Percentiles rank a stretch among this genome's conserved stretches.
These are phyloP conservation scores for Tenualosa thibaudeaui DNA, from an alignment of 2,797 vertebrate species.

Conservation along the genomic window DNA sequence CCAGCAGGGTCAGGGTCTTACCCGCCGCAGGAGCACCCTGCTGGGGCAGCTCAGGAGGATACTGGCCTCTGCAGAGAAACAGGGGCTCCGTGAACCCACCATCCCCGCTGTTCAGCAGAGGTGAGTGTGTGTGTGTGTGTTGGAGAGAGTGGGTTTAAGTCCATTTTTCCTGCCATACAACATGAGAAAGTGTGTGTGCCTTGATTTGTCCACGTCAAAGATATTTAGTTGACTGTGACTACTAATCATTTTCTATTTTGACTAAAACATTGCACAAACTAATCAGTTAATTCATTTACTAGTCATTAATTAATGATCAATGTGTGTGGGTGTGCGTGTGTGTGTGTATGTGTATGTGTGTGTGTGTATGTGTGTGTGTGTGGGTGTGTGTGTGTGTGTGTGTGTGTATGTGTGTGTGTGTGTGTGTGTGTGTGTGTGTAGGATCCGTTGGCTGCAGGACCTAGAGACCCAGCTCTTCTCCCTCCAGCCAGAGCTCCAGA, in stretches of 20 bases:
- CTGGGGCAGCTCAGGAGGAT: constrained; percentile 80
- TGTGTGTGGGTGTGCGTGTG: background rate
- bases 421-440: constrained; percentile 54
- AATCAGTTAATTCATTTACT: too few species aligned
- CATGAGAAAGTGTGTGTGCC: too few species aligned
- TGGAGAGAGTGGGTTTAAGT: background rate
- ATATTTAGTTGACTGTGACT: too few species aligned
- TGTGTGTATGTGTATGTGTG: constrained; percentile 23
- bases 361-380: constrained; percentile 30
- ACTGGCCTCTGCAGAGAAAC: constrained; percentile 67
- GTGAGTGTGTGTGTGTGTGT: constrained; percentile 60
- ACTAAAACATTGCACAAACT: too few species aligned
- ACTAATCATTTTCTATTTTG: too few species aligned
- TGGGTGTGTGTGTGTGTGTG: constrained; percentile 26
- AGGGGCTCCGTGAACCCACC: constrained; percentile 87
- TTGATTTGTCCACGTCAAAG: too few species aligned
- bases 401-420: background rate
- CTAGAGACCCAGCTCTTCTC: constrained; percentile 80
- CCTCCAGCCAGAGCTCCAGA: constrained; percentile 74
- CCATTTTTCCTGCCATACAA: too few species aligned
- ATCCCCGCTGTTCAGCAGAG: constrained; percentile 90
- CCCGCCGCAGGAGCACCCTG: constrained; percentile 72
- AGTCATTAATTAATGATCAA: too few species aligned
- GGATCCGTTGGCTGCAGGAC: constrained; percentile 81
- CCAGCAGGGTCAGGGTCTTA: constrained; percentile 66